A percentile compares a stretch with the other conserved stretches of the same genome.
These are phyloP conservation scores for Netta rufina DNA, from an alignment of 2,797 vertebrate genomes.

Conservation along the genomic window DNA sequence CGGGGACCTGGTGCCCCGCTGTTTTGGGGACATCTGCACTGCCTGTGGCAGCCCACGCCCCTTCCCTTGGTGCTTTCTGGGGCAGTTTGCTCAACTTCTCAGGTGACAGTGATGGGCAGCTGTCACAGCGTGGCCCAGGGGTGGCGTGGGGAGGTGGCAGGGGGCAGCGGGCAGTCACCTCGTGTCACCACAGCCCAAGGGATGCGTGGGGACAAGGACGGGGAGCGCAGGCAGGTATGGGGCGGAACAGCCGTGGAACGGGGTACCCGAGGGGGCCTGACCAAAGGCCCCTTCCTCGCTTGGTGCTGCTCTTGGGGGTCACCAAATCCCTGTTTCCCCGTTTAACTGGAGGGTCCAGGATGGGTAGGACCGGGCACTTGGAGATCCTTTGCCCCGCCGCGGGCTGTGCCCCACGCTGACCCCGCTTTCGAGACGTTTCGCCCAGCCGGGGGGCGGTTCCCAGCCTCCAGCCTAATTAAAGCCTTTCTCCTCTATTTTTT, in stretches of 20 bases:
- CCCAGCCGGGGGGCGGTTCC: background rate
- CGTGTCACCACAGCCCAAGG: background rate
- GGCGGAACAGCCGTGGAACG: rapidly evolving
- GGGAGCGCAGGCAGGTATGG: background rate
- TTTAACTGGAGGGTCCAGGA: background rate
- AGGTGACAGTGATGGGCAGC: background rate
- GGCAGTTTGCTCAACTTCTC: background rate
- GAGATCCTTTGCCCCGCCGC: background rate
- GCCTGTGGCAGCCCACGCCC: background rate
- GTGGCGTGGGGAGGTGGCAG: background rate
- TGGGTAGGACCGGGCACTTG: rapidly evolving
- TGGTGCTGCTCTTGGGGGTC: background rate
- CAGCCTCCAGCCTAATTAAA: constrained; percentile 32
- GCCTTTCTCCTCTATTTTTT: constrained; percentile 33
- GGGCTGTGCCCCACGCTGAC: background rate
- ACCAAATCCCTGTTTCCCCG: background rate
- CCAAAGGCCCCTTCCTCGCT: background rate
- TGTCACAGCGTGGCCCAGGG: background rate
- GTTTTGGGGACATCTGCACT: background rate
- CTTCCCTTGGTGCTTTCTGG: background rate
- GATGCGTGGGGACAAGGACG: rapidly evolving
- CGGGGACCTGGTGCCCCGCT: background rate
- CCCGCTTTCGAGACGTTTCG: background rate
- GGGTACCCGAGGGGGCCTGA: background rate
- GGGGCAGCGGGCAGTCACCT: background rate